Conservation (phyloP, 2,797 vertebrate genomes). For the Argentina silus region DNA sequence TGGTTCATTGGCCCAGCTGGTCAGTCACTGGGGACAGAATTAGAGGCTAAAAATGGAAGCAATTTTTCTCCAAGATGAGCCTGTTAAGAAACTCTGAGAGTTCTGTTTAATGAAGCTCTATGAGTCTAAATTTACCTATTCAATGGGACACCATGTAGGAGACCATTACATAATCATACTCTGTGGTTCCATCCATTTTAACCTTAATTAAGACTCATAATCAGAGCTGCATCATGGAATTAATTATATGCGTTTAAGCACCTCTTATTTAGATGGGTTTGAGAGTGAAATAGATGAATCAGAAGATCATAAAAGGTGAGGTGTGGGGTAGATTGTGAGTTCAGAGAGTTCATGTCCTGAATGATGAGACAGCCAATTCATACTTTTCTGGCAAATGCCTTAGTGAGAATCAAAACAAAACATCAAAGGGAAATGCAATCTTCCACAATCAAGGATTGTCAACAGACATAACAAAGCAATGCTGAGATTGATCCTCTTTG, state of each 20-base stretch:
- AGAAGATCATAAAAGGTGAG: too few relatives aligned
- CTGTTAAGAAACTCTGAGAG: constrained; percentile 55
- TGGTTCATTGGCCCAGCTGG: constrained; percentile 61
- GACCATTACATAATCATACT: constrained; percentile 33
- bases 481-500: too few relatives aligned
- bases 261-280: background rate
- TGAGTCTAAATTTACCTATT: constrained; percentile 49
- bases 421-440: too few relatives aligned
- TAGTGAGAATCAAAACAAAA: too few relatives aligned
- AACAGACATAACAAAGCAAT: too few relatives aligned
- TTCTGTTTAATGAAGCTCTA: constrained; percentile 62
- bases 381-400: too few relatives aligned
- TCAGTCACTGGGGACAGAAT: constrained; percentile 67
- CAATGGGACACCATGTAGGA: constrained; percentile 18
- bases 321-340: background rate
- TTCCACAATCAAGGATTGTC: too few relatives aligned
- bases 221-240: background rate
- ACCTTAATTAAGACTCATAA: constrained; percentile 5
- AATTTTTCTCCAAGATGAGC: constrained; percentile 73
- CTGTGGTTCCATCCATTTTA: constrained; percentile 30
- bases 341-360: too few relatives aligned
- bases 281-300: background rate
- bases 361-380: too few relatives aligned
- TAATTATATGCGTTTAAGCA: background rate
- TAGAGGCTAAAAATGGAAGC: constrained; percentile 75